Evolutionary conservation across 2,888 invertebrate genomes (phyloP), one percentile per base, ranked within the genome.

Genomic region (Lasioglossum villosulum): DNA sequence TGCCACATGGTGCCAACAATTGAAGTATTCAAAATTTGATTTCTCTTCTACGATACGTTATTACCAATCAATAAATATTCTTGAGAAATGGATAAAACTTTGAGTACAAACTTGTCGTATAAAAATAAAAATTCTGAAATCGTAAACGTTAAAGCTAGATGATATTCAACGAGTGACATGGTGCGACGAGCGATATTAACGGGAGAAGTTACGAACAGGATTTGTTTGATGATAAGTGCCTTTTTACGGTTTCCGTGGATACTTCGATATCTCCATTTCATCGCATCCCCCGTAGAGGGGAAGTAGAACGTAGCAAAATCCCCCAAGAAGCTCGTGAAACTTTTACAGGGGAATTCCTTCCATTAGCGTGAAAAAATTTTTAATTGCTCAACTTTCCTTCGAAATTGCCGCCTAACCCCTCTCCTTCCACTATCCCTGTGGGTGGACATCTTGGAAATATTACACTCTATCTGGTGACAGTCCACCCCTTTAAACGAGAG

Each of bases 181-280:
- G 52, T 23, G 74, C 48, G 77, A 78, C 37, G 19, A 12, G 73
- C 27, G 42, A 78, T 76, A 84, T 78, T 84, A 72, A 84, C 63
- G 84, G 52, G 5, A 42, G 63, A 66, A 78, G 70, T 83, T 78
- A 59, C 34, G 30, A 4, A 27, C 27, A 19, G 39, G 83, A 83
- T 76, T 68, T 66, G 83, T 63, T 48, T 37, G 6, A 30, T 59
- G 82, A 70, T 83, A 75, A 84, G 63, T 84, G 52, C 63, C 63
- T 52, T 84, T 84, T 75, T 78, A 78, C 71, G 23, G 63, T 14
- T 66, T 16, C 23, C 70, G n/a, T n/a, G 70, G 71, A 71, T 71
- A 68, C 68, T 68, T 59, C 39, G 39, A 52, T 84, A 75, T 75
- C 74, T 75, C 48, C 19, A 8, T 37, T 19, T n/a, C 19, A 37